phyloP scores from a whole-genome alignment of 2,888 invertebrate species.

The Dysmachus trigonus region DNA sequence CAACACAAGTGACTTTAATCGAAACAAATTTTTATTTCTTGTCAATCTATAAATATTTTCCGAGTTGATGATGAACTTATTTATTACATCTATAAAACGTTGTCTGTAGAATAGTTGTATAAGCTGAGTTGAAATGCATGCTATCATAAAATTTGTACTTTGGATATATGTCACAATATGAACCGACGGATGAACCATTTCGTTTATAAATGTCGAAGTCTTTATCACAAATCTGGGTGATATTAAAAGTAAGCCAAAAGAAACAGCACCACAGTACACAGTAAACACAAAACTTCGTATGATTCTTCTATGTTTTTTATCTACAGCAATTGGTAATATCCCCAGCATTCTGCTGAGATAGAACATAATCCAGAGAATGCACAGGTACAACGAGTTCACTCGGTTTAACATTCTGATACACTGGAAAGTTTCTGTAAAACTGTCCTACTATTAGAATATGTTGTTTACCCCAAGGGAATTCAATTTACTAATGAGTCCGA shows the following conservation, averaged over 20 bases:
- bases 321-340: neutral
- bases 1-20: neutral
- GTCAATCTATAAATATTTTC: neutral
- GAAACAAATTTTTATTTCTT: neutral
- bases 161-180: neutral
- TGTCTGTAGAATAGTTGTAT: neutral
- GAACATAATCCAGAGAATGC: neutral
- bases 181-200: neutral
- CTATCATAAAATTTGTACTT: neutral
- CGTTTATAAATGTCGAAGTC: neutral
- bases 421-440: neutral
- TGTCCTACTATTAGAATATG: neutral
- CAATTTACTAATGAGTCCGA: neutral
- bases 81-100: neutral
- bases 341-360: neutral
- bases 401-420: neutral
- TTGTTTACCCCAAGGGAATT: neutral
- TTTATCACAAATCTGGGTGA: neutral
- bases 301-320: neutral
- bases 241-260: neutral
- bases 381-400: neutral
- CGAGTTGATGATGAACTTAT: neutral
- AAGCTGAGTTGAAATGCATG: neutral
- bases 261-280: neutral
- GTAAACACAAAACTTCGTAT: neutral